Evolutionary conservation across 2,888 invertebrate species (phyloP).

Genomic region (Myathropa florea): DNA sequence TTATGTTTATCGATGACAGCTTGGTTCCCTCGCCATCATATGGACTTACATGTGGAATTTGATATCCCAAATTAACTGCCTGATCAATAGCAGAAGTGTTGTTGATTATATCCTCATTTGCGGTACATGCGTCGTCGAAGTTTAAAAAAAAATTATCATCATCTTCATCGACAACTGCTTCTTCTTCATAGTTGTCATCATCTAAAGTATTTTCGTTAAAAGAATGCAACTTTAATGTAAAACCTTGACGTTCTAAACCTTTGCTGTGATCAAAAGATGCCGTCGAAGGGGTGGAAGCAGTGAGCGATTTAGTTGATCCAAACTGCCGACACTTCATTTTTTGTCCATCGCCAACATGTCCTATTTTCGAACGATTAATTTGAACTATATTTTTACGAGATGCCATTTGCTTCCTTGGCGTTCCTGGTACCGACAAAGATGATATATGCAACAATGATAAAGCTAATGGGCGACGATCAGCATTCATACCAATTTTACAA

Average conservation of each 20-base stretch:
- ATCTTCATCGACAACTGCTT: slow-evolving; percentile 18
- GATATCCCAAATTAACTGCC: neutral
- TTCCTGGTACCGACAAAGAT: slow-evolving; percentile 48
- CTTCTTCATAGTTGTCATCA: slow-evolving; percentile 36
- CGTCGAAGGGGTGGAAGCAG: slow-evolving; percentile 24
- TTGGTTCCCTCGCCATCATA: slow-evolving; percentile 17
- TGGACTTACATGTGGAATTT: neutral
- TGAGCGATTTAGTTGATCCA: slow-evolving; percentile 31
- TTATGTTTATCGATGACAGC: neutral
- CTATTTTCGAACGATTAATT: slow-evolving; percentile 9
- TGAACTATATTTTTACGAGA: slow-evolving; percentile 23
- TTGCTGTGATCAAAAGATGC: slow-evolving; percentile 50
- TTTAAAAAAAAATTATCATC: slow-evolving; percentile 58
- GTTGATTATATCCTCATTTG: slow-evolving; percentile 25
- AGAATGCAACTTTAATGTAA: slow-evolving; percentile 60
- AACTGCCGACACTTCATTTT: slow-evolving; percentile 28
- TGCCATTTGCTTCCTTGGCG: slow-evolving; percentile 37
- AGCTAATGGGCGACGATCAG: neutral
- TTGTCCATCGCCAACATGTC: neutral
- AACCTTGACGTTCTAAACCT: slow-evolving; percentile 48
- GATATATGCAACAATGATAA: slow-evolving; percentile 40
- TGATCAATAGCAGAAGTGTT: neutral
- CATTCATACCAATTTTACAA: neutral
- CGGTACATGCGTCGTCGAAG: slow-evolving; percentile 45
- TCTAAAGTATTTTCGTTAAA: slow-evolving; percentile 68